Evolutionary conservation across 2,888 invertebrate genomes (phyloP).

Genomic region (Pachliopta kotzebuea): DNA sequence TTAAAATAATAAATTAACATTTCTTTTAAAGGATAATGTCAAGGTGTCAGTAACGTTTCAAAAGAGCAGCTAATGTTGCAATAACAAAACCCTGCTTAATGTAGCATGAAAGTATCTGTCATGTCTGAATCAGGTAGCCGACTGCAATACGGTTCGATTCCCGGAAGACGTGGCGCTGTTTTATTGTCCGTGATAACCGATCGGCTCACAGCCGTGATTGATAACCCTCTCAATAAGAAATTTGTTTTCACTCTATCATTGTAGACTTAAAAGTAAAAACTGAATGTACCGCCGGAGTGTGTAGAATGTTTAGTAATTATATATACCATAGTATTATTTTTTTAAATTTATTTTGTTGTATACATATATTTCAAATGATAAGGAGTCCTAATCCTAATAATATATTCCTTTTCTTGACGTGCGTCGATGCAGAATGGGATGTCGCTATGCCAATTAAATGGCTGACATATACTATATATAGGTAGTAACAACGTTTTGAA

Average conservation of each 20-base stretch:
- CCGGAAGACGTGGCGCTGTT: conserved; percentile 33
- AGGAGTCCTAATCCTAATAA: no score
- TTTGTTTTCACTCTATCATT: conserved; percentile 8
- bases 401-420: no score
- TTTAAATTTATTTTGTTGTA: no score
- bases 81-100: conserved; percentile 28
- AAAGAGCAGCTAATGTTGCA: conserved; percentile 15
- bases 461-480: no score
- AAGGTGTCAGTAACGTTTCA: background rate
- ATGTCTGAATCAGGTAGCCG: conserved; percentile 39
- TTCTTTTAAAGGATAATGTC: background rate
- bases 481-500: no score
- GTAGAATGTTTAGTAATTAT: background rate
- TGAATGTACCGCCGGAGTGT: conserved; percentile 20
- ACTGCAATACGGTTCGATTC: conserved; percentile 34
- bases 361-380: no score
- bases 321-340: background rate
- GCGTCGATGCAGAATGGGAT: no score
- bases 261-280: conserved; percentile 10
- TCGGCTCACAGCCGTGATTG: conserved; percentile 36
- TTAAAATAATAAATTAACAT: background rate
- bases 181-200: conserved; percentile 41
- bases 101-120: conserved; percentile 44
- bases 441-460: no score
- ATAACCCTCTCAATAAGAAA: conserved; percentile 29